phyloP scores from a whole-genome alignment of 2,113 vertebrate species.

The Spea multiplicata region DNA sequence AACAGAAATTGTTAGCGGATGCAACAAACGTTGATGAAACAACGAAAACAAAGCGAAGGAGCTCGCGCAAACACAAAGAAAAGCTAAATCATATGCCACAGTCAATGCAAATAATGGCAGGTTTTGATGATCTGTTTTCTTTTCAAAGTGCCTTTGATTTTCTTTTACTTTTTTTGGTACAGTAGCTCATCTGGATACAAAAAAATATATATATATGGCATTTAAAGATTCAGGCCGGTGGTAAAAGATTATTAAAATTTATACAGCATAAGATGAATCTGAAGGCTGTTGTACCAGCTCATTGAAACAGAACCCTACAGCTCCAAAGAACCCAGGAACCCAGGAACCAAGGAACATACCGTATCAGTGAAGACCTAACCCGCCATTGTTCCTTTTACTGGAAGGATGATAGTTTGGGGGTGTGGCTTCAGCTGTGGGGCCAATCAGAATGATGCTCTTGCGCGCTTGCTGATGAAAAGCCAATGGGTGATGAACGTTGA shows the following conservation, averaged over 20 bases:
- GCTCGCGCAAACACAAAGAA: background rate
- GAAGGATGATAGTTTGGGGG: too few species aligned
- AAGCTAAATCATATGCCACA: slow-evolving; percentile 20
- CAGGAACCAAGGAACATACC: too few species aligned
- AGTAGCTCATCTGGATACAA: slow-evolving; percentile 10
- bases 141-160: slow-evolving; percentile 39
- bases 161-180: background rate
- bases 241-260: slow-evolving; percentile 6
- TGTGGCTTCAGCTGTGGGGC: too few species aligned
- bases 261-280: background rate
- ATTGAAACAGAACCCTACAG: too few species aligned
- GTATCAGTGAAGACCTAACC: too few species aligned
- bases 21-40: slow-evolving; percentile 19
- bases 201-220: background rate
- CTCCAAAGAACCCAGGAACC: too few species aligned
- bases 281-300: background rate
- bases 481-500: too few species aligned
- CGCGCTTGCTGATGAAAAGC: too few species aligned
- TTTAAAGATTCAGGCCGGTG: slow-evolving; percentile 6
- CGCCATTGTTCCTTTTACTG: too few species aligned
- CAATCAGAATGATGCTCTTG: too few species aligned
- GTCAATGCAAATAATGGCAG: slow-evolving; percentile 42
- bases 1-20: slow-evolving; percentile 19
- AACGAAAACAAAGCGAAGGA: slow-evolving; percentile 36
- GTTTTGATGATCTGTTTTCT: slow-evolving; percentile 30